These are phyloP conservation scores for Timema podura DNA, from an alignment of 2,888 invertebrate genomes.

Conservation along the genomic window DNA sequence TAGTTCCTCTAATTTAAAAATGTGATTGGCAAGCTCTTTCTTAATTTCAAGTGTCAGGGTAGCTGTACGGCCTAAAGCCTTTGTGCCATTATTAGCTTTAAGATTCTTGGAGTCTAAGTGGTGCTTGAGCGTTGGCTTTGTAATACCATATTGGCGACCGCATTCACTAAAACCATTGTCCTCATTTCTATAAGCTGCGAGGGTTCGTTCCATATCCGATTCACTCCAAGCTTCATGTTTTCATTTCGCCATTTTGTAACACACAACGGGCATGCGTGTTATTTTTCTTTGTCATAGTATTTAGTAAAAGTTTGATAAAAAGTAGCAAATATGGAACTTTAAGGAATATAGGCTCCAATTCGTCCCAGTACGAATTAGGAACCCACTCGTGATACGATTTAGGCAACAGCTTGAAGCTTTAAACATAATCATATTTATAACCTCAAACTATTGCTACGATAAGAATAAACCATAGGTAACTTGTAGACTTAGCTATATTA, in stretches of 20 bases:
- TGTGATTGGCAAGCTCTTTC: neutral
- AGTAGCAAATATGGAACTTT: too few species aligned
- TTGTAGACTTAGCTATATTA: too few species aligned
- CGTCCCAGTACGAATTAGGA: too few species aligned
- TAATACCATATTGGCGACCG: neutral
- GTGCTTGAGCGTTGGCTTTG: neutral
- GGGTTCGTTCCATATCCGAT: neutral
- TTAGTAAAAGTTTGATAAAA: too few species aligned
- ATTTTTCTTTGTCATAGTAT: neutral
- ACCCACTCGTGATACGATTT: too few species aligned
- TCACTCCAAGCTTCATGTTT: constrained; percentile 2
- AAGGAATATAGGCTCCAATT: too few species aligned
- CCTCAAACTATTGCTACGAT: too few species aligned
- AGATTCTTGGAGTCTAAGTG: neutral
- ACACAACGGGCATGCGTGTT: neutral
- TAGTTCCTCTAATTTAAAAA: neutral
- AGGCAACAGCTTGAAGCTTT: too few species aligned
- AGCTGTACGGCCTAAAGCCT: neutral
- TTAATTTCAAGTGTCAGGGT: neutral
- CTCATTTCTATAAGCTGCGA: neutral
- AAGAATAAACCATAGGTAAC: too few species aligned
- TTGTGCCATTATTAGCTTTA: neutral
- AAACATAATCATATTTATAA: too few species aligned
- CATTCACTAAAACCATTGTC: neutral
- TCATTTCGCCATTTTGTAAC: constrained; percentile 3